Percentiles rank a stretch among this genome's conserved stretches.
Conservation (phyloP, 2,888 invertebrate species). For the Isotomurus palustris region DNA sequence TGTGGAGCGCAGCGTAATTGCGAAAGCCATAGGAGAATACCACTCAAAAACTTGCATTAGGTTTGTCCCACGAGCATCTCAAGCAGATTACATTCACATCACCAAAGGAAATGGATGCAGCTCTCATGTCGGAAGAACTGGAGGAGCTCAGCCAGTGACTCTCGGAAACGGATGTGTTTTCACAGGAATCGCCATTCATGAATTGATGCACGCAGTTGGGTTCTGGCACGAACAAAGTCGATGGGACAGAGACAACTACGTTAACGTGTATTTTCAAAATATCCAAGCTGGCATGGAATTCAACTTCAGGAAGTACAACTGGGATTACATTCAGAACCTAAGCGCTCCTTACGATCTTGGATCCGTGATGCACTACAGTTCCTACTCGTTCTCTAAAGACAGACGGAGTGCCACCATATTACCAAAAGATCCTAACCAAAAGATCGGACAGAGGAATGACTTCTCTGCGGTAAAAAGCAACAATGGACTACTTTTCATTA, state of each 20-base stretch:
- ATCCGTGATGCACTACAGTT: constrained; percentile 51
- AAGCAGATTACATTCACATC: constrained; percentile 48
- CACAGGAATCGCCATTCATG: constrained; percentile 50
- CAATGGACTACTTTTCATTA: not conserved
- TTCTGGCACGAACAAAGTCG: constrained; percentile 55
- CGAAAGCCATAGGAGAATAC: constrained; percentile 52
- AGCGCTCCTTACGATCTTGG: constrained; percentile 48
- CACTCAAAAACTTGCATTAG: constrained; percentile 50
- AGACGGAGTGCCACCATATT: constrained; percentile 48
- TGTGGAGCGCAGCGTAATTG: constrained; percentile 50
- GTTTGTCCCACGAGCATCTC: constrained; percentile 47
- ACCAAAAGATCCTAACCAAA: constrained; percentile 46
- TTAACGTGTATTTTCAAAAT: constrained; percentile 48
- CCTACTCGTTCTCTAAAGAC: constrained; percentile 49
- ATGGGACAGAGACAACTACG: constrained; percentile 52
- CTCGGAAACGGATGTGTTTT: constrained; percentile 51
- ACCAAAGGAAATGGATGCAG: constrained; percentile 51
- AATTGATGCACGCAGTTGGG: constrained; percentile 54
- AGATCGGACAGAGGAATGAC: constrained; percentile 49
- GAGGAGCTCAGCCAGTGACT: constrained; percentile 54
- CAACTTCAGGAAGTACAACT: constrained; percentile 49
- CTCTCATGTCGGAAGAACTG: constrained; percentile 55
- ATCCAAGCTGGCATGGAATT: constrained; percentile 48
- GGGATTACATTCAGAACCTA: constrained; percentile 48
- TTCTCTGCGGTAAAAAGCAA: constrained; percentile 47